Evolutionary conservation across 2,113 vertebrate genomes (phyloP), one percentile per base, ranked within the genome.

Genomic region (Hippoglossus stenolepis): DNA sequence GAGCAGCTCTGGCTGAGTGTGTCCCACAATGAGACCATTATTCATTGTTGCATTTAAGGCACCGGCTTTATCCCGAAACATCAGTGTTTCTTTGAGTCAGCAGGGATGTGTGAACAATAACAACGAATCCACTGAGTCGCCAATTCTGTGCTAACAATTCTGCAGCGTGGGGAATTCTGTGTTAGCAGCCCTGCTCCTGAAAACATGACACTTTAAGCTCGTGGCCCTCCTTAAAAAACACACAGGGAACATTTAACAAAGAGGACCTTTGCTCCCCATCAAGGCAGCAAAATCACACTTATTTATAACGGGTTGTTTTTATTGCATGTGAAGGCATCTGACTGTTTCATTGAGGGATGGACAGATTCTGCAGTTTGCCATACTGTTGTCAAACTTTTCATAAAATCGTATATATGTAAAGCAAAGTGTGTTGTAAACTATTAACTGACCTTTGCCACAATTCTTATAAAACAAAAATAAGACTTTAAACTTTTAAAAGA

Each of bases 91-190:
- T 84, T 71, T 0, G 56, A 85, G 65, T 90, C 82, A 80, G 89
- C 84, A 60, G 70, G 38, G 57, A 83, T 17, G 69, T 71, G 69
- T 24, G 70, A 75, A 85, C 66, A 40, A 66, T 60, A 79, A 87
- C 81, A 90, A 83, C 49, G 68, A 79, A 62, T 69, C 73, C 31
- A 82, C 65, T 84, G 70, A 89, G 70, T 56, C 12, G 26, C 49
- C 24, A 11, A 1, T 28, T 82, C 73, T 78, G 23, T 45, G 82
- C 67, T 65, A 54, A 63, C 75, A 38, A 5, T 66, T 79, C 13
- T 73, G 70, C 78, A 80, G 70, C 31, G 68, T 12, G 73, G 77
- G 28, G 67, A 58, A 15, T 60, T 84, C 54, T 72, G 60, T n/a
- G 83, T 68, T 65, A 59, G 80, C 31, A 18, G 70, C 63, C 79